phyloP scores from a whole-genome alignment of 1,140 invertebrate genomes.

The Drosophila gunungcola region DNA sequence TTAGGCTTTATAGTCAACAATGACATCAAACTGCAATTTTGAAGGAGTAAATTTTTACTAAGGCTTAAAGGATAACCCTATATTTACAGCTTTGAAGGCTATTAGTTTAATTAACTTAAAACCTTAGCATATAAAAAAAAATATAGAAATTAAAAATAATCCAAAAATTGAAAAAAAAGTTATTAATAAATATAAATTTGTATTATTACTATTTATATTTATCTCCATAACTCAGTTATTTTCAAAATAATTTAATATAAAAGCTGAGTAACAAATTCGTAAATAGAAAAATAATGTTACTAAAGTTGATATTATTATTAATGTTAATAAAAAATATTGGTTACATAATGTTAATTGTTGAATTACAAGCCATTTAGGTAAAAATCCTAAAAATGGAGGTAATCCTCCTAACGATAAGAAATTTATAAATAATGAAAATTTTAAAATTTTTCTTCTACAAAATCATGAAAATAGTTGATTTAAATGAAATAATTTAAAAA shows the following conservation, averaged over 20 bases:
- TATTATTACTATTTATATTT: too few species aligned
- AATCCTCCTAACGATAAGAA: constrained; percentile 86
- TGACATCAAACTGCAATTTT: constrained; percentile 87
- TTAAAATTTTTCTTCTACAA: constrained; percentile 77
- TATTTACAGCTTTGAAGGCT: too few species aligned
- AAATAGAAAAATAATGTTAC: too few species aligned
- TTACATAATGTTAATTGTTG: constrained; percentile 84
- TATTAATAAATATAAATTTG: too few species aligned
- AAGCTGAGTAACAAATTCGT: too few species aligned
- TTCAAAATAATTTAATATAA: too few species aligned
- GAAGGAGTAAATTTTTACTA: constrained; percentile 85
- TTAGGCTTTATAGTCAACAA: constrained; percentile 85
- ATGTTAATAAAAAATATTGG: constrained; percentile 76
- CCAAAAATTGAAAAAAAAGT: too few species aligned
- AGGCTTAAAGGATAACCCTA: too few species aligned
- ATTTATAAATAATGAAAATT: constrained; percentile 85
- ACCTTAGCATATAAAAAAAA: too few species aligned
- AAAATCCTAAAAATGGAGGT: constrained; percentile 86
- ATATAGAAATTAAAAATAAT: too few species aligned
- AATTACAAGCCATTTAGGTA: constrained; percentile 86
- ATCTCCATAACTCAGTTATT: too few species aligned
- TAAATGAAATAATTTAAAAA: constrained; percentile 84
- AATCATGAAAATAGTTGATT: constrained; percentile 85
- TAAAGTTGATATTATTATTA: constrained; percentile 85
- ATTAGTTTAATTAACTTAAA: too few species aligned